Evolutionary conservation across 2,113 vertebrate species (phyloP).

Genomic region (Physeter macrocephalus): DNA sequence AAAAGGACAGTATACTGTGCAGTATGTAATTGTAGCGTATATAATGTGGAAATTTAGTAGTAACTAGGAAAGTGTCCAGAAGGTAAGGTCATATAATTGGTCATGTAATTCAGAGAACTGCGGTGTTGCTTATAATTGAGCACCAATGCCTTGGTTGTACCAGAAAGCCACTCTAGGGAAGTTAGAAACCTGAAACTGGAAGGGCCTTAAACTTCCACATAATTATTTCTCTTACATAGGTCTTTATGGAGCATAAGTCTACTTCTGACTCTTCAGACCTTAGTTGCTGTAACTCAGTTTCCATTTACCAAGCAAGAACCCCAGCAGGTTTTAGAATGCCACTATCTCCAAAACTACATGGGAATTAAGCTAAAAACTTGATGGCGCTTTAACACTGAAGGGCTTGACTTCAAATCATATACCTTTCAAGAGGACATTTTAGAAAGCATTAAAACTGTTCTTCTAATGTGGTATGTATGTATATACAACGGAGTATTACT

Average conservation of each 20-base stretch:
- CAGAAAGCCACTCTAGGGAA: conserved; percentile 8
- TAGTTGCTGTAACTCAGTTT: conserved; percentile 39
- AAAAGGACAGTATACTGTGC: neutral
- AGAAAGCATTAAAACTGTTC: conserved; percentile 14
- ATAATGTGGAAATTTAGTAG: neutral
- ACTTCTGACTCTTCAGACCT: conserved; percentile 24
- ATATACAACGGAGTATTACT: neutral
- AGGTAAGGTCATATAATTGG: neutral
- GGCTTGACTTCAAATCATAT: conserved; percentile 22
- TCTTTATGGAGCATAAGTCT: conserved; percentile 43
- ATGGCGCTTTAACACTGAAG: neutral
- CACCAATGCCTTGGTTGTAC: neutral
- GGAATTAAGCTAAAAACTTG: conserved; percentile 34
- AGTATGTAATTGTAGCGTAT: neutral
- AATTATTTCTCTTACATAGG: conserved; percentile 28
- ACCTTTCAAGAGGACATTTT: neutral
- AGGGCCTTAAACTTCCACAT: conserved; percentile 26
- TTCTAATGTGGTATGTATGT: neutral
- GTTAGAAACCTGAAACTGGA: neutral
- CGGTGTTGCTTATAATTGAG: neutral
- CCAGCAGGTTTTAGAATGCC: conserved; percentile 45
- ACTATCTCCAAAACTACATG: neutral
- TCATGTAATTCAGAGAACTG: neutral
- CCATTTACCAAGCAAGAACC: conserved; percentile 45
- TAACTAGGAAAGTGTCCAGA: neutral